Evolutionary conservation across 2,113 vertebrate genomes (phyloP).

Genomic region (Eira barbara): DNA sequence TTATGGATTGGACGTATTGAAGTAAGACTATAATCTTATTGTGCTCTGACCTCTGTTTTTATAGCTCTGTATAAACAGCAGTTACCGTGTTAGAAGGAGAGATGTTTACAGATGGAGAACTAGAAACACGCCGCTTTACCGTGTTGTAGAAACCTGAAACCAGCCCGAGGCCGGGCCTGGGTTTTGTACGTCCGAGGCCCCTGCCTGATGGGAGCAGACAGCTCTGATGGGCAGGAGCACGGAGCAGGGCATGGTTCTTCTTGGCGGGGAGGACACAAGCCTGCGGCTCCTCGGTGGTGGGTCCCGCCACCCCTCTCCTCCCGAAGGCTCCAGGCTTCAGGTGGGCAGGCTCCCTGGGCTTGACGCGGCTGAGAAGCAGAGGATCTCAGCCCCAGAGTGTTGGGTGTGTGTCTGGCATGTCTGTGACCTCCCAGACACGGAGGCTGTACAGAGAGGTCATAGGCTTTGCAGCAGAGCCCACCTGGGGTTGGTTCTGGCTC

Average conservation of each 20-base stretch:
- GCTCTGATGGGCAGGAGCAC: conserved; percentile 74
- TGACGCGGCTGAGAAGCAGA: accelerated
- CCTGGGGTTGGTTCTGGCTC: not conserved
- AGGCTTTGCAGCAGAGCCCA: accelerated
- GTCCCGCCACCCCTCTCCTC: not conserved
- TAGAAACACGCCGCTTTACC: conserved; percentile 84
- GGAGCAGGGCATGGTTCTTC: not conserved
- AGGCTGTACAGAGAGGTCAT: too few species aligned
- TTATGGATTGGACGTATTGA: conserved; percentile 83
- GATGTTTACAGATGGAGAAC: conserved; percentile 86
- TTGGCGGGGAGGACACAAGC: not conserved
- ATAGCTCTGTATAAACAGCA: conserved; percentile 82
- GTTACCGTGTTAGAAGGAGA: conserved; percentile 81
- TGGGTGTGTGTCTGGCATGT: not conserved
- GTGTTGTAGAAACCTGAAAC: conserved; percentile 82
- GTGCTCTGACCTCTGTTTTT: conserved; percentile 83
- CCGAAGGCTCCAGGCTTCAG: accelerated
- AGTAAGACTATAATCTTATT: conserved; percentile 87
- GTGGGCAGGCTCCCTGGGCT: accelerated
- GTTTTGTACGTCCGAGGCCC: conserved; percentile 76
- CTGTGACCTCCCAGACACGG: not conserved
- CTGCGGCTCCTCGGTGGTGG: accelerated
- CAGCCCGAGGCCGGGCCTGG: conserved; percentile 71
- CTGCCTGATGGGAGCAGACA: conserved; percentile 81
- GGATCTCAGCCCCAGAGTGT: accelerated